Evolutionary conservation across 1,140 invertebrate species (phyloP).

Genomic region (Manduca sexta): DNA sequence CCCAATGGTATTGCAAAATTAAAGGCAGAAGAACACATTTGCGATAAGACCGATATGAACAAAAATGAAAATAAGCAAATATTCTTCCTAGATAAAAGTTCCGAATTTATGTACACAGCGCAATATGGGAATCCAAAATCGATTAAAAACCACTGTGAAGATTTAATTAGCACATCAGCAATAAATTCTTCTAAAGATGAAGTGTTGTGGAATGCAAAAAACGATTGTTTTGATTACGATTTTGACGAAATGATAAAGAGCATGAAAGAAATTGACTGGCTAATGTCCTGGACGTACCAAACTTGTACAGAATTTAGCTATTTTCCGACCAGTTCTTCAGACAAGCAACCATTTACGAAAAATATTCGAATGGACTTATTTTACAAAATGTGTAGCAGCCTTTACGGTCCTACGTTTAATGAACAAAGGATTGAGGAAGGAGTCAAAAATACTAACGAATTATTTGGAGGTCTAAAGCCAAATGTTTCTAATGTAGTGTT

Average conservation of each 20-base stretch:
- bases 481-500: constrained; percentile 77
- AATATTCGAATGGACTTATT: constrained; percentile 71
- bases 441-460: constrained; percentile 73
- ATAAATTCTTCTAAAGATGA: constrained; percentile 11
- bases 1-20: constrained; percentile 34
- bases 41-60: constrained; percentile 34
- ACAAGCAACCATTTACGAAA: constrained; percentile 80
- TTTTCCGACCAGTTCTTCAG: constrained; percentile 80
- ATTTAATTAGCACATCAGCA: constrained; percentile 1
- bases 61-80: constrained; percentile 39
- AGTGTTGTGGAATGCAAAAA: constrained; percentile 18
- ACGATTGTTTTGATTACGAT: constrained; percentile 32
- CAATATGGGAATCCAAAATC: constrained; percentile 35
- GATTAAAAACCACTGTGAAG: constrained; percentile 36
- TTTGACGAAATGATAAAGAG: constrained; percentile 37
- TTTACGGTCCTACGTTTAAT: constrained; percentile 48
- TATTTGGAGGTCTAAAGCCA: constrained; percentile 75
- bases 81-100: constrained; percentile 35
- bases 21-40: constrained; percentile 50
- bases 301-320: constrained; percentile 90
- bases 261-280: constrained; percentile 27
- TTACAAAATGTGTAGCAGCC: constrained; percentile 31
- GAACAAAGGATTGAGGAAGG: constrained; percentile 58
- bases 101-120: constrained; percentile 31
- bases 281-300: constrained; percentile 81